Base-by-base conservation (phyloP, 2,888 invertebrate genomes). In the Amblyjoppa proteus region DNA sequence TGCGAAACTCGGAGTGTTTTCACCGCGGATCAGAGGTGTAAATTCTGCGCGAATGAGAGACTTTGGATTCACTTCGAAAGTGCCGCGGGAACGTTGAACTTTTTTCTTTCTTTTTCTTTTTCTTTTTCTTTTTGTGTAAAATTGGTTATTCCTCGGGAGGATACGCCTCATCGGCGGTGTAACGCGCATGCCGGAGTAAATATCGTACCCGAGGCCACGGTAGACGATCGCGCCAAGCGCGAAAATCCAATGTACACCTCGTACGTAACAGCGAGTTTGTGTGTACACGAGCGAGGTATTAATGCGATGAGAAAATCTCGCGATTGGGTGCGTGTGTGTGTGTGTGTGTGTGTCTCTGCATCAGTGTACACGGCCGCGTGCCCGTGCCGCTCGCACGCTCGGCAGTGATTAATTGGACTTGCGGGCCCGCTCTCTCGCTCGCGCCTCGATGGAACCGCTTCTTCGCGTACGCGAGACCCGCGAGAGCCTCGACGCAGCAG, bases 351-450 rank as follows among this genome's bases (percentile, higher is more conserved):
- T 45, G 75, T 56, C 34, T 31, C 45, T 84, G 56, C 64, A 70
- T 38, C 74, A 69, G 58, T 66, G 79, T 71, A 80, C 76, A 38
- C 41, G 69, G 86, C 87, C 88, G 83, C 88, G 87, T 87, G 88
- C 88, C 88, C 88, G 84, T 58, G 85, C 80, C 83, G 85, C 81
- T 84, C 85, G 84, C 85, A 81, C 87, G 85, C 83, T 84, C 84
- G 74, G 78, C 75, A 64, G 85, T 89, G 90, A 90, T 90, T 90
- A 90, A 90, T 90, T 88, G 88, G 84, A 83, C 88, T 89, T 89
- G 88, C 89, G 89, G 89, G 86, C 81, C 81, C 16, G 79, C 74
- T 76, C 53, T 76, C 53, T 76, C 53, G 61, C 84, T 69, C 78
- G 66, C 81, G 80, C n/a, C 58, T 51, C 76, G 82, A 79, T 80